Evolutionary conservation across 2,797 vertebrate genomes (phyloP).

Genomic region (Typhlichthys eigenmanni): DNA sequence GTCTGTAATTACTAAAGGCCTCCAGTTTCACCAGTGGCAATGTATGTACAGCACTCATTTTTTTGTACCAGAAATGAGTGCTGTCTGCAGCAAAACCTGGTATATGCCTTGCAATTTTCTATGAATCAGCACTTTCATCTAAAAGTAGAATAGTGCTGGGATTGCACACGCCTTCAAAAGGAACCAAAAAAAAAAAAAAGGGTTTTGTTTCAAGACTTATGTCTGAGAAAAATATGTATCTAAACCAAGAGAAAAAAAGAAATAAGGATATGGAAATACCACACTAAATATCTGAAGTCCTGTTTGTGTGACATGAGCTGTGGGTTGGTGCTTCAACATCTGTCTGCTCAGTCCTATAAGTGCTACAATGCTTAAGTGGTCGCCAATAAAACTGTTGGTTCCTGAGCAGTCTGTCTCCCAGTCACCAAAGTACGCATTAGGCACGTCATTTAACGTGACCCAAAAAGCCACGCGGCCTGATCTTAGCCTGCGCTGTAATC

Average conservation of each 20-base stretch:
- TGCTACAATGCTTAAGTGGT: neutral
- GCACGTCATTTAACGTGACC: neutral
- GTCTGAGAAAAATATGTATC: too few relatives aligned
- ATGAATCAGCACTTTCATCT: constrained; percentile 6
- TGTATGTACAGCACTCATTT: neutral
- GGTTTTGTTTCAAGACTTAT: constrained; percentile 1
- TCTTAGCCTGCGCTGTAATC: constrained; percentile 29
- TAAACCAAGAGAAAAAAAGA: neutral
- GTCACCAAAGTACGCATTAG: neutral
- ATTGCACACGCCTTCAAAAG: neutral
- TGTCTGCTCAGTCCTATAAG: neutral
- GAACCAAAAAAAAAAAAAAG: neutral
- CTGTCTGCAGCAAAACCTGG: too few relatives aligned
- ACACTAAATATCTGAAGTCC: neutral
- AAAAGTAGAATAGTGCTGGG: neutral
- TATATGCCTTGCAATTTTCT: neutral
- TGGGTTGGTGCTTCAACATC: neutral
- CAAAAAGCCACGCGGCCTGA: constrained; percentile 14
- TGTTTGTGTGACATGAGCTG: neutral
- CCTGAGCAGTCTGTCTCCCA: neutral
- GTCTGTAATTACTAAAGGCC: constrained; percentile 22
- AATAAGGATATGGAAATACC: neutral
- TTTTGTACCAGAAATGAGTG: too few relatives aligned
- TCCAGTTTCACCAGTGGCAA: neutral
- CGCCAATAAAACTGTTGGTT: constrained; percentile 1